A percentile compares a stretch with the other conserved stretches of the same genome.
Evolutionary conservation across 2,113 vertebrate genomes (phyloP).

Genomic region (Dromaius novaehollandiae): DNA sequence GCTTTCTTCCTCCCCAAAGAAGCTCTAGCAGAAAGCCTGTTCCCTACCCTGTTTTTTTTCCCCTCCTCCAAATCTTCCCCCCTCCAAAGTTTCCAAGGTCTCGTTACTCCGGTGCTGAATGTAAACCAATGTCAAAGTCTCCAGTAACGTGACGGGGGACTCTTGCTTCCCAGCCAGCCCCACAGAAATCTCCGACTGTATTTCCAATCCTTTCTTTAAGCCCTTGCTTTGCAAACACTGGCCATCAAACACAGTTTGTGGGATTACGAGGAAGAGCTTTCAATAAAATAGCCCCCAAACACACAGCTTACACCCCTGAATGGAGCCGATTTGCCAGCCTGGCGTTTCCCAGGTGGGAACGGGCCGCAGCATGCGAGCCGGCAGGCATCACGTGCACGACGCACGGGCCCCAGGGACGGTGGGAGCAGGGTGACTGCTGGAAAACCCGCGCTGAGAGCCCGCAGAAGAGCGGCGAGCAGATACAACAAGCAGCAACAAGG

Average conservation of each 20-base stretch:
- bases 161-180: background rate
- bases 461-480: background rate
- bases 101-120: background rate
- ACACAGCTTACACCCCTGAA: background rate
- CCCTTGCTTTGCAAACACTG: conserved; percentile 23
- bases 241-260: background rate
- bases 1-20: background rate
- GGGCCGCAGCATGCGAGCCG: background rate
- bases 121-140: background rate
- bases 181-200: background rate
- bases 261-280: conserved; percentile 6
- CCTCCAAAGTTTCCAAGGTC: background rate
- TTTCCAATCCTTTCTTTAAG: background rate
- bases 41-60: background rate
- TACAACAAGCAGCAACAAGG: background rate
- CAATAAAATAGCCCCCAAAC: background rate
- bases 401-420: background rate
- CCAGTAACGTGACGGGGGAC: background rate
- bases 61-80: background rate
- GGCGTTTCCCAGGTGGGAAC: background rate
- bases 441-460: accelerated
- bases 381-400: background rate
- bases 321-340: background rate
- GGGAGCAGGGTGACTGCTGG: background rate
- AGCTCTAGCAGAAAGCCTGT: background rate